Percentiles rank a stretch among this genome's conserved stretches.
phyloP scores from a whole-genome alignment of 2,113 vertebrate species.

The Numida meleagris region DNA sequence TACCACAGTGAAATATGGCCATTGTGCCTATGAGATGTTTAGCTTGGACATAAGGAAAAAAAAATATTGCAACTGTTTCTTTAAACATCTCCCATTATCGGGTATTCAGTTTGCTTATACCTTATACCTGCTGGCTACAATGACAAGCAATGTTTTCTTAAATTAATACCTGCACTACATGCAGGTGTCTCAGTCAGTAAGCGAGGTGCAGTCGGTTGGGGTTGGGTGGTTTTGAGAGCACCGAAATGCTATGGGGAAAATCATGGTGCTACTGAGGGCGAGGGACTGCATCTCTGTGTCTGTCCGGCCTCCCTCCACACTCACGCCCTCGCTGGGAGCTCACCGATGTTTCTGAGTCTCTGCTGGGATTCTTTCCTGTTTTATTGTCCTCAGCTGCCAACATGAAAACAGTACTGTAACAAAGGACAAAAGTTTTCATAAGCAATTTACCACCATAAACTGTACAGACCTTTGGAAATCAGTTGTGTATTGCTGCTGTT shows the following conservation, averaged over 20 bases:
- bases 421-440: conserved; percentile 40
- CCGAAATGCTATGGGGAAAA: conserved; percentile 3
- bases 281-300: not conserved
- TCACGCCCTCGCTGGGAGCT: not conserved
- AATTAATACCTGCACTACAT: conserved; percentile 6
- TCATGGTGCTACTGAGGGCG: not conserved
- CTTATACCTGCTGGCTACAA: not conserved
- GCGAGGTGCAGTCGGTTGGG: not conserved
- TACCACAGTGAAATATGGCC: not conserved
- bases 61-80: not conserved
- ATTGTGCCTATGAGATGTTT: not conserved
- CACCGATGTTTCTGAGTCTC: conserved; percentile 22
- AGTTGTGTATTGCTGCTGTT: conserved; percentile 34
- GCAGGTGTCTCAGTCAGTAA: not conserved
- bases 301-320: not conserved
- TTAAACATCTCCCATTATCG: not conserved
- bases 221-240: not conserved
- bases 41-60: not conserved
- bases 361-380: conserved; percentile 21
- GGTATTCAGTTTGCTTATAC: not conserved
- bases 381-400: conserved; percentile 67
- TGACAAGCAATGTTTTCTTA: conserved; percentile 15
- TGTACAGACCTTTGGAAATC: conserved; percentile 15
- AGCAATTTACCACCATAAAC: conserved; percentile 20
- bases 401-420: conserved; percentile 44